phyloP scores from a whole-genome alignment of 2,797 vertebrate genomes.

The Spea hammondii region DNA sequence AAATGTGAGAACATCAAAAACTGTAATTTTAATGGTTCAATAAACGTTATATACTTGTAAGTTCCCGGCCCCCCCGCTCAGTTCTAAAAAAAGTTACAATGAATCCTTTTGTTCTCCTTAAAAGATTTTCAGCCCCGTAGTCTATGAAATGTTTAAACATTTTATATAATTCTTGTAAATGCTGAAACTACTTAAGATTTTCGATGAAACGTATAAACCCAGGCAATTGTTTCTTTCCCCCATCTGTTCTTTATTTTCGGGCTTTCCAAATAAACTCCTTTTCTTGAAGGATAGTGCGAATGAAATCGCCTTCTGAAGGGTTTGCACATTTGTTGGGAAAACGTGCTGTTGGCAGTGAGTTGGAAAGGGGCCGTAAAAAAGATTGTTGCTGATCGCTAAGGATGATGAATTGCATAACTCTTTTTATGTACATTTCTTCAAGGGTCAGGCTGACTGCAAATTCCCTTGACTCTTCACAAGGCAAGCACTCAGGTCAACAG shows the following conservation, averaged over 20 bases:
- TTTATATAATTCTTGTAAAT: slow-evolving; percentile 15
- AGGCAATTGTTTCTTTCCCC: slow-evolving; percentile 30
- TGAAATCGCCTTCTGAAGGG: slow-evolving; percentile 42
- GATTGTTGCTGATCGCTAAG: slow-evolving; percentile 32
- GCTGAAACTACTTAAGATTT: slow-evolving; percentile 23
- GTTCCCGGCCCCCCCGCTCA: background rate
- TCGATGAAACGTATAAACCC: slow-evolving; percentile 26
- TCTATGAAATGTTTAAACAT: slow-evolving; percentile 9
- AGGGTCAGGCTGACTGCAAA: slow-evolving; percentile 55
- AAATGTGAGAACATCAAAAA: slow-evolving; percentile 2
- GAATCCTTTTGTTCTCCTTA: background rate
- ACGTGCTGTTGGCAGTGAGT: slow-evolving; percentile 46
- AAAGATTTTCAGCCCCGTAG: slow-evolving; percentile 14
- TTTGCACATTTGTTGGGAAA: slow-evolving; percentile 50
- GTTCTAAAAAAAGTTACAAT: background rate
- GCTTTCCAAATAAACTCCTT: slow-evolving; percentile 46
- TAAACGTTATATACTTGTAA: slow-evolving; percentile 17
- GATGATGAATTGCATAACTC: slow-evolving; percentile 51
- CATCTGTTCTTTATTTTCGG: slow-evolving; percentile 51
- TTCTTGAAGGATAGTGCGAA: slow-evolving; percentile 46
- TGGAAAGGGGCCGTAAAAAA: slow-evolving; percentile 36
- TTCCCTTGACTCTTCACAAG: slow-evolving; percentile 52
- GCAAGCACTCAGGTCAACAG: slow-evolving; percentile 48
- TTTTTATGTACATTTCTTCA: slow-evolving; percentile 40
- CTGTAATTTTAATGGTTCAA: slow-evolving; percentile 11